A percentile compares a stretch with the other conserved stretches of the same genome.
phyloP scores from a whole-genome alignment of 1,140 invertebrate genomes.

The Apis florea region DNA sequence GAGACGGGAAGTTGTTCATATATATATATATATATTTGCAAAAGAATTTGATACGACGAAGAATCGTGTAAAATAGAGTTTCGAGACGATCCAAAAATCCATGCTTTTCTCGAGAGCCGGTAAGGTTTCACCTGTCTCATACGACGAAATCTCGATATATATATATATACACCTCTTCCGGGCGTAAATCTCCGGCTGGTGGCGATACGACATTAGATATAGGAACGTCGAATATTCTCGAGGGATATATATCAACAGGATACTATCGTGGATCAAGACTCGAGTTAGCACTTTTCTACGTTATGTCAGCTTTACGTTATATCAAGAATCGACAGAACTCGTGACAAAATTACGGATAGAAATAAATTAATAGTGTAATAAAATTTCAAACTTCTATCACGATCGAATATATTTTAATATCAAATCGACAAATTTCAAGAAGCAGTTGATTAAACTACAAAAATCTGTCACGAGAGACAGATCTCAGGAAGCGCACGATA shows the following conservation, averaged over 20 bases:
- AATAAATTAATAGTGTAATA: no score
- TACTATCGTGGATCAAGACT: conserved; percentile 56
- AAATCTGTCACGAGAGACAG: no score
- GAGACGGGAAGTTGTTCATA: no score
- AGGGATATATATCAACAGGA: conserved; percentile 37
- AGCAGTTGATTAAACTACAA: no score
- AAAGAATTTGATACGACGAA: neutral
- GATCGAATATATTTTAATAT: no score
- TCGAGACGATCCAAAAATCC: neutral
- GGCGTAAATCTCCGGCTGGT: conserved; percentile 34
- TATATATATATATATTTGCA: no score
- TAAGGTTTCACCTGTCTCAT: conserved; percentile 49
- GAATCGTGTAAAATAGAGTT: neutral
- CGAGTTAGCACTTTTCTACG: conserved; percentile 26
- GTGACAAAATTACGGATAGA: no score
- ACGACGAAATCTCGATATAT: conserved; percentile 35
- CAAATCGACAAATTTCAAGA: no score
- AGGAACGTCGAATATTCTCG: conserved; percentile 38
- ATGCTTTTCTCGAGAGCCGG: conserved; percentile 11
- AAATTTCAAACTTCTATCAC: no score
- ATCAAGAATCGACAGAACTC: neutral
- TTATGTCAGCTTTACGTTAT: neutral
- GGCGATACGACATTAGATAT: conserved; percentile 3
- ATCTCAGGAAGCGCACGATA: neutral
- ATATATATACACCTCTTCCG: conserved; percentile 6